Percentiles rank a stretch among this genome's conserved stretches.
These are phyloP conservation scores for Spatula clypeata DNA, from an alignment of 2,797 vertebrate species.

Conservation along the genomic window DNA sequence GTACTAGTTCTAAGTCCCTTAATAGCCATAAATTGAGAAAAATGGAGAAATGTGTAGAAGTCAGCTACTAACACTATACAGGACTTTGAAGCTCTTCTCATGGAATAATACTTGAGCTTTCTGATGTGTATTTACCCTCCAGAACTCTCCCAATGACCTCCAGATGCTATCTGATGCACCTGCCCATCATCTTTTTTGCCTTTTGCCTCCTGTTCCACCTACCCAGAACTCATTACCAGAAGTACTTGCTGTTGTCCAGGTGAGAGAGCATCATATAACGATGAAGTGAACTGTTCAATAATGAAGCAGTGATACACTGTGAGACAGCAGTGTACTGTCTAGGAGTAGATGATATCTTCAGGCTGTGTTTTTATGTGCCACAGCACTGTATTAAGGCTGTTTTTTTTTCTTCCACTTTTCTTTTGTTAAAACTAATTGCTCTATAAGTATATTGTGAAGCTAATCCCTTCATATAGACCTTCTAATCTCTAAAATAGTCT, in stretches of 20 bases:
- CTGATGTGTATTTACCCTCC: neutral
- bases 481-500: neutral
- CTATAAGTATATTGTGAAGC: neutral
- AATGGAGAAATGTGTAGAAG: neutral
- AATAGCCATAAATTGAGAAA: neutral
- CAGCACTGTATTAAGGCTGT: fast-evolving
- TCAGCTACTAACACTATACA: neutral
- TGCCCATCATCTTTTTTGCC: constrained; percentile 97
- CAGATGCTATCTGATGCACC: constrained; percentile 98
- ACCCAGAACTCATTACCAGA: constrained; percentile 97
- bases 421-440: neutral
- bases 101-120: neutral
- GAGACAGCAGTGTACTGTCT: neutral
- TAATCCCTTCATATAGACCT: neutral
- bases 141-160: constrained; percentile 98
- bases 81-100: neutral
- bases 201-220: constrained; percentile 94
- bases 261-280: constrained; percentile 35
- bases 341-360: neutral
- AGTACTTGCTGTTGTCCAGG: constrained; percentile 97
- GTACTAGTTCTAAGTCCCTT: neutral
- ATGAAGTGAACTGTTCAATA: neutral
- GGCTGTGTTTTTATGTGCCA: neutral
- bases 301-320: neutral
- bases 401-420: fast-evolving